phyloP scores from a whole-genome alignment of 2,888 invertebrate genomes.

The Lithophane leautieri region DNA sequence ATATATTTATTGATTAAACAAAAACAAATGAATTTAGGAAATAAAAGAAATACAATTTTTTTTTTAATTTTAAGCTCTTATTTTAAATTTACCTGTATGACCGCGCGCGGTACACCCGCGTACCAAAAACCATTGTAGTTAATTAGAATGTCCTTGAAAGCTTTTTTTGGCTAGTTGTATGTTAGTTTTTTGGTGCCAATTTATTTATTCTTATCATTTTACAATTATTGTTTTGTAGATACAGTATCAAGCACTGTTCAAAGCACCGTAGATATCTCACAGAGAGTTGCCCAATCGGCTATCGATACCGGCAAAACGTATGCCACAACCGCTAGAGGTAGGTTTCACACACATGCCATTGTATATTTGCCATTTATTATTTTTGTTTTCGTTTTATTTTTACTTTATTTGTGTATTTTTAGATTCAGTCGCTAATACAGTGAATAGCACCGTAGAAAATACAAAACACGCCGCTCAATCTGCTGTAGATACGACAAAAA shows the following conservation, averaged over 20 bases:
- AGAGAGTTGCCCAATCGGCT: constrained; percentile 77
- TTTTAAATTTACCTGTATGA: not conserved
- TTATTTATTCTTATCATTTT: constrained; percentile 38
- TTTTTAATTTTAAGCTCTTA: not conserved
- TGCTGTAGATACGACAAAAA: constrained; percentile 78
- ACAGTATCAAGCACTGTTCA: constrained; percentile 74
- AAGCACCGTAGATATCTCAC: constrained; percentile 77
- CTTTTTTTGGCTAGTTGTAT: constrained; percentile 8
- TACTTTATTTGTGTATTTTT: constrained; percentile 57
- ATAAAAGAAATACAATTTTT: not conserved
- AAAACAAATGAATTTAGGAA: constrained; percentile 9
- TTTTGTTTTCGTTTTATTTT: constrained; percentile 51
- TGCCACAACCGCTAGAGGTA: constrained; percentile 75
- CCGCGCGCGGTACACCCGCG: too few relatives aligned
- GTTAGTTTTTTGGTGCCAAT: not conserved
- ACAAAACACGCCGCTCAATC: constrained; percentile 78
- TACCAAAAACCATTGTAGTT: too few relatives aligned
- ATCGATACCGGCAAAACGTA: constrained; percentile 76
- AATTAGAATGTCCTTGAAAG: too few relatives aligned
- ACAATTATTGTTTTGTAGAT: constrained; percentile 75
- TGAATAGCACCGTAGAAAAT: constrained; percentile 75
- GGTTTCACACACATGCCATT: constrained; percentile 26
- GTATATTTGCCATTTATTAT: not conserved
- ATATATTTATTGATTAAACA: not conserved
- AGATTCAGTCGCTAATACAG: constrained; percentile 77